Conservation (phyloP, 1,140 invertebrate species). For the Phenacoccus solenopsis region DNA sequence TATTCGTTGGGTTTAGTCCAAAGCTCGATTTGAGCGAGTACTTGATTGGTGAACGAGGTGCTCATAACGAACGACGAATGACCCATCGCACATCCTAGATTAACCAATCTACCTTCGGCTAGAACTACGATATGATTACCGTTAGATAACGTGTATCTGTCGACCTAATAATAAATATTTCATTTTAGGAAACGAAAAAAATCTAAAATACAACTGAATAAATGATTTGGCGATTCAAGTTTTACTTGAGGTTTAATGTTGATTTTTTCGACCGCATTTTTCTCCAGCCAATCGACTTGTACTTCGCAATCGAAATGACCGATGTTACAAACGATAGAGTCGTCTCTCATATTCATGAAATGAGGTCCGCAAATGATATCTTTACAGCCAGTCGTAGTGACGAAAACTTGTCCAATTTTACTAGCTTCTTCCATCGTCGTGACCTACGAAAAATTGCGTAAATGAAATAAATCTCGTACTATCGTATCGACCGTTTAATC, state of each 20-base stretch:
- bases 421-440: slow-evolving; percentile 96
- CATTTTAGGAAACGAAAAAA: too few relatives aligned
- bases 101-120: slow-evolving; percentile 93
- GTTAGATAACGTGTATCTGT: slow-evolving; percentile 78
- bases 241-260: slow-evolving; percentile 91
- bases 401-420: slow-evolving; percentile 85
- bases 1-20: slow-evolving; percentile 85
- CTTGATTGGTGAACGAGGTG: slow-evolving; percentile 99
- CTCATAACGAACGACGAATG: slow-evolving; percentile 99
- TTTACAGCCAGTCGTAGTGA: slow-evolving; percentile 95
- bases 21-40: slow-evolving; percentile 94
- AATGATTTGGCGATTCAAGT: too few relatives aligned
- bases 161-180: slow-evolving; percentile 50
- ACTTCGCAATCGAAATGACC: slow-evolving; percentile 99
- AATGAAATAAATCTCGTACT: slow-evolving; percentile 4
- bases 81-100: slow-evolving; percentile 93
- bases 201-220: neutral
- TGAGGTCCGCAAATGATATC: slow-evolving; percentile 83
- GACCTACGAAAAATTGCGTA: slow-evolving; percentile 47
- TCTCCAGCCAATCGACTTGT: slow-evolving; percentile 89
- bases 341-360: slow-evolving; percentile 85
- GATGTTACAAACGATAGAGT: slow-evolving; percentile 98
- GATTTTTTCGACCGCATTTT: slow-evolving; percentile 79
- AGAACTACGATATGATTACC: slow-evolving; percentile 89
- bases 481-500: neutral